These are phyloP conservation scores for Antitype chi DNA, from an alignment of 2,888 invertebrate species.

Conservation along the genomic window DNA sequence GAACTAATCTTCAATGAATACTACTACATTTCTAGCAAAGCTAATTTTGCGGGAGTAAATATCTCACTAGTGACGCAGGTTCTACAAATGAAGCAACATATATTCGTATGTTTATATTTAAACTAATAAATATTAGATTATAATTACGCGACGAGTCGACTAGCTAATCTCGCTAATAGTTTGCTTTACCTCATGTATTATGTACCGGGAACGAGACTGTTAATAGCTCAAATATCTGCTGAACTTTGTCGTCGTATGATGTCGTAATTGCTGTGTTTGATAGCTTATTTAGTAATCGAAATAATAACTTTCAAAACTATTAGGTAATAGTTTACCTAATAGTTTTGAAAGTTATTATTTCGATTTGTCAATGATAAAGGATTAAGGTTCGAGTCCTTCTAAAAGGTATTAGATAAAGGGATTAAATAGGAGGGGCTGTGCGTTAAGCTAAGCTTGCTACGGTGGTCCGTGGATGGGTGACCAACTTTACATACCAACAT, in stretches of 20 bases:
- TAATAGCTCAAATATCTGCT: conserved; percentile 52
- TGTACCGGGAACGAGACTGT: conserved; percentile 51
- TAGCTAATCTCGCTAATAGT: conserved; percentile 53
- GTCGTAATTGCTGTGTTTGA: conserved; percentile 47
- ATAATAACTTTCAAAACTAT: too few species aligned
- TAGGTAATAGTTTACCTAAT: too few species aligned
- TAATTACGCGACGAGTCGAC: conserved; percentile 30
- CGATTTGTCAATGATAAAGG: background rate
- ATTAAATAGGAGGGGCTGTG: too few species aligned
- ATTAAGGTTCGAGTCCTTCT: background rate
- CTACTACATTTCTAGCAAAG: background rate
- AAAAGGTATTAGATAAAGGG: background rate
- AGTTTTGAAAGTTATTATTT: conserved; percentile 18
- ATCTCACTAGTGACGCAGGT: background rate
- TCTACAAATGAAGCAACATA: background rate
- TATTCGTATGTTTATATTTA: background rate
- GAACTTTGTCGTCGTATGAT: conserved; percentile 24
- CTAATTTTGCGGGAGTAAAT: background rate
- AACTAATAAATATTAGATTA: conserved; percentile 47
- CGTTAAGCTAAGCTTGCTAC: too few species aligned
- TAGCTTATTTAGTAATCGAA: too few species aligned
- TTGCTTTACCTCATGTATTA: conserved; percentile 58
- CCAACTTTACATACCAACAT: too few species aligned
- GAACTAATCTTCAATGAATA: too few species aligned
- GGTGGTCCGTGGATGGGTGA: too few species aligned